A percentile compares a stretch with the other conserved stretches of the same genome.
Conservation (phyloP, 2,888 invertebrate species). For the Idaea biselata region DNA sequence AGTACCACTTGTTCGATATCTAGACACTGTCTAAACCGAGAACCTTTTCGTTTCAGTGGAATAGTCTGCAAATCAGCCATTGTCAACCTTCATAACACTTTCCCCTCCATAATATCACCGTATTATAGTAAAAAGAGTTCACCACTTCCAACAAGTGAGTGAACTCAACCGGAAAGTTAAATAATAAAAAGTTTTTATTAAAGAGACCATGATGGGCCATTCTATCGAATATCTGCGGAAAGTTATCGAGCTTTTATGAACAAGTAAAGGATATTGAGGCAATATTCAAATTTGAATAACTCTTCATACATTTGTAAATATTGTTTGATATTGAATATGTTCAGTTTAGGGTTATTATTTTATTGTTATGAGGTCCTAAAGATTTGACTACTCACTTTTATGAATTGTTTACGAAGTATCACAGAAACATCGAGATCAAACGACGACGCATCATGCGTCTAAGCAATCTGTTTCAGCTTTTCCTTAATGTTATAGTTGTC, state of each 20-base stretch:
- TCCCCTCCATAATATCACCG: conserved; percentile 8
- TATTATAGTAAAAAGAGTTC: background rate
- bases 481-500: no score
- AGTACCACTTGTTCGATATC: background rate
- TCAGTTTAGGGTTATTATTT: background rate
- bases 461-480: no score
- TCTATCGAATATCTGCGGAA: conserved; percentile 1
- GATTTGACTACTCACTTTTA: no score
- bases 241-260: background rate
- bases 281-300: background rate
- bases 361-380: no score
- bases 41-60: background rate
- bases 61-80: conserved; percentile 8
- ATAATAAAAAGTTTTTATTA: conserved; percentile 27
- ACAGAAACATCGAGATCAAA: no score
- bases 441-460: no score
- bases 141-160: conserved; percentile 1
- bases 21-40: background rate
- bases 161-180: conserved; percentile 22
- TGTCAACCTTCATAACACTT: conserved; percentile 21
- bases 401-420: no score
- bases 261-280: conserved; percentile 1
- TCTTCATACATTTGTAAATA: background rate
- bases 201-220: conserved; percentile 1
- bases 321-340: background rate